Base-by-base conservation (phyloP, 2,888 invertebrate species). In the Leptopilina myrica region DNA sequence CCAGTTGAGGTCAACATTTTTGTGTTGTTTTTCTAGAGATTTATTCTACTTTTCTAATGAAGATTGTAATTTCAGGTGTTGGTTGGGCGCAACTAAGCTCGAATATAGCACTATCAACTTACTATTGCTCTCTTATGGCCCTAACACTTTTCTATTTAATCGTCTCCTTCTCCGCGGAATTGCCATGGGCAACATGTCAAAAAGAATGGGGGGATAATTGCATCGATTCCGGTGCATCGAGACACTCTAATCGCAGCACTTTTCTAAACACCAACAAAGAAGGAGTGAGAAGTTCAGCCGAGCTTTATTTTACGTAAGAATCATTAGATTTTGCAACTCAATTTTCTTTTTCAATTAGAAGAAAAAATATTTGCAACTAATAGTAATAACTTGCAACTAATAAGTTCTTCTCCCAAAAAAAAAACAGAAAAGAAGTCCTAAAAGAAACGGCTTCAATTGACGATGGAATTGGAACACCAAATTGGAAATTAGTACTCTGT, bases 381-480 rank as follows among this genome's bases (percentile, higher is more conserved):
- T 33, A 15, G 2, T 20, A 49, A 15, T 56, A 59, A 49, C 77
- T 76, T 7, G 11, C 64, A 20, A 33, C 33, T 15, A 40, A 64
- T 11, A 76, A 43, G 65, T 59, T 59, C 2, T 59, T 59, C 15
- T n/a, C 0, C 14, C 15, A 59, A n/a, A n/a, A n/a, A n/a, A n/a
- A n/a, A n/a, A 8, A 20, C 84, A 94, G 94, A 26, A 93, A 93
- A 83, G 92, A 93, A 33, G 94, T 95, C 1, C 88, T 94, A 5
- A 92, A 92, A 15, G 94, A 94, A 83, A 92, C 91, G 73, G 88
- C 90, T 0, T 90, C 91, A 66, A 93, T 94, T 76, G 90, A 92
- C 59, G 92, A 94, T 84, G 94, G 94, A 6, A 93, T 94, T 76
- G 94, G 94, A 0, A 40, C 87, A 65, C 94, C 94, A 0, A 93